phyloP scores from a whole-genome alignment of 2,888 invertebrate genomes.

The Cristatella mucedo region DNA sequence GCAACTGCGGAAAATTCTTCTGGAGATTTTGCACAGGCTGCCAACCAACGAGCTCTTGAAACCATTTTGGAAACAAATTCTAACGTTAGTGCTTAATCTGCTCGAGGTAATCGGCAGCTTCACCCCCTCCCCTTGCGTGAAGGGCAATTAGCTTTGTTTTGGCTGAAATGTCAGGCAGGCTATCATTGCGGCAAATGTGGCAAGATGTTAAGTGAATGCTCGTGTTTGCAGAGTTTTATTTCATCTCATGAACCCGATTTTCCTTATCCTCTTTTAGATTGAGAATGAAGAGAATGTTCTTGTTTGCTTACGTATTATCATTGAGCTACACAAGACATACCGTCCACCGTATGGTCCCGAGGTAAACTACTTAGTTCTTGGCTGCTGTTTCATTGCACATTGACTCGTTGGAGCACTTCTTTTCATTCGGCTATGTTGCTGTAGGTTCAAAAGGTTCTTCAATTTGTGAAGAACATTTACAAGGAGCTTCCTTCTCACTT shows the following conservation, averaged over 20 bases:
- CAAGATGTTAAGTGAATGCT: background rate
- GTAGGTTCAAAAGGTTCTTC: constrained; percentile 75
- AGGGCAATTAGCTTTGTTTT: no score
- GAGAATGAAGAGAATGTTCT: constrained; percentile 98
- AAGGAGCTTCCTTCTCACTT: constrained; percentile 75
- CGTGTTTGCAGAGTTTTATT: constrained; percentile 1
- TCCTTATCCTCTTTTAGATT: constrained; percentile 39
- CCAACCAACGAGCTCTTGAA: constrained; percentile 76
- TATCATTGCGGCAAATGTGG: no score
- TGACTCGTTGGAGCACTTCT: constrained; percentile 10
- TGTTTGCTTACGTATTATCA: constrained; percentile 83
- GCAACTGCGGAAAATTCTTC: constrained; percentile 70
- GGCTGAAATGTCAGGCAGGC: background rate
- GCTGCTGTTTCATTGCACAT: background rate
- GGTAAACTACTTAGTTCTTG: constrained; percentile 51
- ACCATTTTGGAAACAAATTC: constrained; percentile 67
- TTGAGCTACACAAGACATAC: constrained; percentile 88
- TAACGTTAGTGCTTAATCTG: constrained; percentile 73
- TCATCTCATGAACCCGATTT: background rate
- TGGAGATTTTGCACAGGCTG: constrained; percentile 90
- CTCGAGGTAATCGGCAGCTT: constrained; percentile 50
- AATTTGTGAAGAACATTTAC: constrained; percentile 85
- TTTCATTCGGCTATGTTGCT: constrained; percentile 21
- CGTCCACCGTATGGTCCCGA: constrained; percentile 74
- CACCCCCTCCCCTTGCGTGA: no score